A percentile compares a stretch with the other conserved stretches of the same genome.
Evolutionary conservation across 2,797 vertebrate genomes (phyloP).

Genomic region (Dermochelys coriacea): DNA sequence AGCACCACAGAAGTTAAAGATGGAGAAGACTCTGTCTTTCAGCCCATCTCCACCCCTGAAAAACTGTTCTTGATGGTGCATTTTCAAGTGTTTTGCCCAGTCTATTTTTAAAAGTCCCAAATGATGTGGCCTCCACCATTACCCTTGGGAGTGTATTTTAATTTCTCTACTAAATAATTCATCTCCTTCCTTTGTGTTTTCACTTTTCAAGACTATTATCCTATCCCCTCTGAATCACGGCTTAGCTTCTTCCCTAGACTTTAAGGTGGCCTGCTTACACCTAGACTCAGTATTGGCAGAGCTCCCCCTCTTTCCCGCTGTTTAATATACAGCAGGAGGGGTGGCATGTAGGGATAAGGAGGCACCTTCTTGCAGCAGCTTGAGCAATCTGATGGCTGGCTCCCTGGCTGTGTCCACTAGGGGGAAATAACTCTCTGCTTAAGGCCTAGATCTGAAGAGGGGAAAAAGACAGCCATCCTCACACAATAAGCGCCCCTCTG

Average conservation of each 20-base stretch:
- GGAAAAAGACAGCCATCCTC: background rate
- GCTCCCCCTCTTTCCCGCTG: background rate
- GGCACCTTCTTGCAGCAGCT: too few species aligned
- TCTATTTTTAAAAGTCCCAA: background rate
- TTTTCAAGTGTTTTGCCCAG: background rate
- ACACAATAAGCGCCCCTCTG: too few species aligned
- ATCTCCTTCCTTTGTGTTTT: background rate
- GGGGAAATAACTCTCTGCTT: background rate
- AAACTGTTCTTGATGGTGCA: background rate
- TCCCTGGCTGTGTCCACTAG: background rate
- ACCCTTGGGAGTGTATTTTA: background rate
- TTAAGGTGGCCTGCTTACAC: background rate
- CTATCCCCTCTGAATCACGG: background rate
- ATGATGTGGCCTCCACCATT: background rate
- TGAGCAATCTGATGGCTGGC: too few species aligned
- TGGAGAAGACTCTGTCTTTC: background rate
- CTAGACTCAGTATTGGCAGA: background rate
- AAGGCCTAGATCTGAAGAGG: background rate
- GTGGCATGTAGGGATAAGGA: background rate
- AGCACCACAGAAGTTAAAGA: background rate
- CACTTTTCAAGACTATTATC: background rate
- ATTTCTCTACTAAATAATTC: background rate
- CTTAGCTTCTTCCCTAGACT: background rate
- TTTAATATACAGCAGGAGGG: background rate
- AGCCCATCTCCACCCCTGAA: background rate